Base-by-base conservation (phyloP, 2,888 invertebrate genomes). In the Watsonalla binaria region DNA sequence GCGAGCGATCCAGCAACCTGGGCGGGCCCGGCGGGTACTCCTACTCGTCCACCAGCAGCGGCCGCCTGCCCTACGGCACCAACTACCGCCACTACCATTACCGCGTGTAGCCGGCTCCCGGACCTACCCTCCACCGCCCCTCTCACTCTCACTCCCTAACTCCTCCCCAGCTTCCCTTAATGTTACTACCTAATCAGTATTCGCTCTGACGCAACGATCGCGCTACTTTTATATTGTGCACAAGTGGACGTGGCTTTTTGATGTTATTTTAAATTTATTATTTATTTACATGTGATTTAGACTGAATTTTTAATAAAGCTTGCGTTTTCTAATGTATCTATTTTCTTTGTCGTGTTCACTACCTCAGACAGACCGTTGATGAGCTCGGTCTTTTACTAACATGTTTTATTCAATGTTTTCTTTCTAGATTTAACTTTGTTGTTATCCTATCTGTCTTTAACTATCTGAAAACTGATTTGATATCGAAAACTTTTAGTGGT, bases 11-110 rank as follows among this genome's bases (percentile, higher is more conserved):
- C 65, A 93, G 94, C 80, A 93, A 93, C 79, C 90, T 93, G 80
- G 94, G 94, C 78, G 95, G 95, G 62, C 96, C 96, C 66, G 94
- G 96, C 71, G 94, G 96, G 73, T 96, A 96, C 90, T 95, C 95
- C 79, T 96, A 96, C 92, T 94, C 95, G 69, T 95, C 96, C 61
- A 93, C 94, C 72, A 86, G 94, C 67, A 94, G 94, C 83, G 96
- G 96, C 81, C 94, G 94, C 82, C 92, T 96, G 81, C 97, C 96
- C 65, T 94, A 95, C 77, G 96, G 96, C 83, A 95, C 95, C 78
- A 90, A 87, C 75, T 96, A 96, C 90, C 95, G 96, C 76, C 96
- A 96, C 86, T 96, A 93, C 92, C 96, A 96, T 73, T 96, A 96
- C 92, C 95, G 96, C 88, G 96, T 96, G 82, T 97, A 95, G 93